Base-by-base conservation (phyloP, 1,140 invertebrate genomes). In the Nephila pilipes region DNA sequence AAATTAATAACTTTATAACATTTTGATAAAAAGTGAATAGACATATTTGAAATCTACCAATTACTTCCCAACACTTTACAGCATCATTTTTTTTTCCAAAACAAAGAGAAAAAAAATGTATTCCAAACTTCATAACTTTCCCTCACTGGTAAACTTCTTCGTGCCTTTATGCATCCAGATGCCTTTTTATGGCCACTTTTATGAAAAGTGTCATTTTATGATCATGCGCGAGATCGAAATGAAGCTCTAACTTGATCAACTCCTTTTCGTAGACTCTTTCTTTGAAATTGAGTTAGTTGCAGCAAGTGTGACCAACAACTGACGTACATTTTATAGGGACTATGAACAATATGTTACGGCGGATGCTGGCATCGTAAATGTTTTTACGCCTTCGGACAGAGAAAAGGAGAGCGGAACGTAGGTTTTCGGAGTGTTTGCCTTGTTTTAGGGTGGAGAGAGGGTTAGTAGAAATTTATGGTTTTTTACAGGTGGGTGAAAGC, bases 121-220 rank as follows among this genome's bases (percentile, higher is more conserved):
- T 75, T 75, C 25, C 29, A 20, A 75, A 75, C 14, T 75, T 75
- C 69, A 75, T 75, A 75, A 75, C 69, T 18, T 32, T 18, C 32
- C 18, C 69, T 25, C 25, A 75, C 25, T 18, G 29, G 69, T 32
- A 36, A 55, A 25, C 14, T n/a, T 25, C 79, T 32, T 38, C 36
- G 46, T 22, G n/a, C 69, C 22, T 81, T 83, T 63, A 81, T 91
- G 55, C 89, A 83, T 57, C 55, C 32, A 83, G 79, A 54, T 83
- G 57, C 79, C 25, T 79, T 91, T 65, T 91, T 91, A 91, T 91
- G 79, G 5, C 46, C 22, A 57, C 79, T 91, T 91, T 83, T 91
- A 90, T 91, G 89, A 91, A 91, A 91, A 91, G 75, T 91, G 89
- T 91, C 89, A 91, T 91, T 91, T 91, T 91, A 91, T 91, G 75